These are phyloP conservation scores for Trachymyrmex septentrionalis DNA, from an alignment of 1,140 invertebrate species.

Conservation along the genomic window DNA sequence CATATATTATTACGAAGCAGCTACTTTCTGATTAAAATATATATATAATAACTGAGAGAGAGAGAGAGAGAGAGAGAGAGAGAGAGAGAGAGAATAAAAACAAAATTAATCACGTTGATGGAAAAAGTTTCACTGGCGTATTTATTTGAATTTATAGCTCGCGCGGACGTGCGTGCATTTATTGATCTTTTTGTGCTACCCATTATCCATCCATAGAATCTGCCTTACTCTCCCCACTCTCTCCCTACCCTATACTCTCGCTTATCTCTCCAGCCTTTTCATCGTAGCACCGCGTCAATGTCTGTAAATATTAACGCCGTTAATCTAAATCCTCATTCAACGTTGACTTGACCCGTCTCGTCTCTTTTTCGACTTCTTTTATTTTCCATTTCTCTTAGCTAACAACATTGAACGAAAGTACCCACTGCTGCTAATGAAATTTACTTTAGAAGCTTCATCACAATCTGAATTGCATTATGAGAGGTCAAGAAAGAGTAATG, in stretches of 20 bases:
- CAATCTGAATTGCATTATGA: constrained; percentile 78
- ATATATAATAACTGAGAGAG: not conserved
- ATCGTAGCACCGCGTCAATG: constrained; percentile 42
- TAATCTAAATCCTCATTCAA: constrained; percentile 72
- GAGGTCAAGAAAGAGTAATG: constrained; percentile 16
- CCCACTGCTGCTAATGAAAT: constrained; percentile 81
- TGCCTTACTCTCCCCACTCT: constrained; percentile 8
- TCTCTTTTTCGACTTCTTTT: constrained; percentile 47
- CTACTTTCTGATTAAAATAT: constrained; percentile 36
- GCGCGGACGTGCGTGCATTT: constrained; percentile 56
- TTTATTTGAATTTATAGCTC: constrained; percentile 65
- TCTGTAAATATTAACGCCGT: constrained; percentile 68
- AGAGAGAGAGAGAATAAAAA: constrained; percentile 32
- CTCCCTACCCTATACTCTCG: constrained; percentile 25
- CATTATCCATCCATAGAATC: constrained; percentile 62
- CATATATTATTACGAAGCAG: constrained; percentile 10
- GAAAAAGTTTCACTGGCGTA: constrained; percentile 59
- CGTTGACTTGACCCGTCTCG: constrained; percentile 53
- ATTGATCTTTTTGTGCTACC: constrained; percentile 63
- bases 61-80: not conserved
- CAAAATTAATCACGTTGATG: constrained; percentile 58
- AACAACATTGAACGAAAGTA: constrained; percentile 81
- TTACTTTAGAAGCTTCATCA: constrained; percentile 82
- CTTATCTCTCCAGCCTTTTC: constrained; percentile 55
- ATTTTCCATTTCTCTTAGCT: constrained; percentile 64